Base-by-base conservation (phyloP, 2,888 invertebrate genomes). In the Zootermopsis nevadensis region DNA sequence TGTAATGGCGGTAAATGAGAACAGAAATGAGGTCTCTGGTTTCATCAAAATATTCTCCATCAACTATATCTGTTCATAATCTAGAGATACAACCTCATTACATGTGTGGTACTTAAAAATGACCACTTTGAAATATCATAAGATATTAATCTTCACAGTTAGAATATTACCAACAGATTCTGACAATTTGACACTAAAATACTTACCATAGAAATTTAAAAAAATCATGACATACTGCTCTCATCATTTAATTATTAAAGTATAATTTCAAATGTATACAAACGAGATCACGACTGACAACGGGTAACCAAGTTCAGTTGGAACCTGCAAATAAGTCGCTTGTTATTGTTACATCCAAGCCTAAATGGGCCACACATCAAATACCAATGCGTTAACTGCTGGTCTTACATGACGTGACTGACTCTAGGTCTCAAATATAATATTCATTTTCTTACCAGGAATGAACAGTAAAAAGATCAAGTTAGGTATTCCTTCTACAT, bases 131-230 rank as follows among this genome's bases (percentile, higher is more conserved):
- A 48, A 48, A 48, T 15, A n/a, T 48, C 15, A 15, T 15, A 19
- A 48, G n/a, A n/a, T n/a, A n/a, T n/a, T 19, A 15, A 19, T 48
- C 48, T 48, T 48, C 48, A 48, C 48, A 48, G 19, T 48, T 3
- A 48, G 19, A 48, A 48, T 15, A 19, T 48, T 48, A 48, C 48
- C 48, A 48, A 19, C 48, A 48, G 48, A 48, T 60, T 24, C 27
- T 12, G n/a, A 60, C 60, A 60, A n/a, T 60, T 60, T 60, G 60
- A n/a, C 60, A 60, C 60, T 27, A 60, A 60, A n/a, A 60, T 27
- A 60, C 27, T 60, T n/a, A 60, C n/a, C n/a, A 27, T n/a, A 27
- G 6, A 60, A 60, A 60, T n/a, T 60, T 60, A 60, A 60, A 27
- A 60, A n/a, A 27, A n/a, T 15, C 48, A 48, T 15, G 42, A 42